phyloP scores from a whole-genome alignment of 2,797 vertebrate species.

The Gobionotothen gibberifrons region DNA sequence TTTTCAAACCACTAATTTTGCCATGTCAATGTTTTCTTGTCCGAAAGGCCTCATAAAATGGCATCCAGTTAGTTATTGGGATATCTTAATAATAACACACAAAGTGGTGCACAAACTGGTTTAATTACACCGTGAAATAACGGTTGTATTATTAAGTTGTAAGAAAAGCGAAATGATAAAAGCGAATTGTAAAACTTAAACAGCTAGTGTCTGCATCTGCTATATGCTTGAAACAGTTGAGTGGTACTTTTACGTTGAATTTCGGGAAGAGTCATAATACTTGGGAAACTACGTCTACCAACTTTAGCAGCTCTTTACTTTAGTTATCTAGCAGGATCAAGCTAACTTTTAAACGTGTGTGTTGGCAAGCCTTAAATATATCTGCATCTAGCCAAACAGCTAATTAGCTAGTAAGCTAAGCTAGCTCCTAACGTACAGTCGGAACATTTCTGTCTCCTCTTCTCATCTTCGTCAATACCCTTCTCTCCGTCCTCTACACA shows the following conservation, averaged over 20 bases:
- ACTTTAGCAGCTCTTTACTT: not conserved
- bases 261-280: slow-evolving; percentile 4
- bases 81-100: not conserved
- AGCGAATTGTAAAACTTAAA: not conserved
- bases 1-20: slow-evolving; percentile 18
- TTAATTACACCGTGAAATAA: not conserved
- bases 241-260: slow-evolving; percentile 1
- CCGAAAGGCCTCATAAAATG: not conserved
- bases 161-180: not conserved
- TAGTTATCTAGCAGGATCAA: not conserved
- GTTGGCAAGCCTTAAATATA: slow-evolving; percentile 12
- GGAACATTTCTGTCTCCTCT: slow-evolving; percentile 54
- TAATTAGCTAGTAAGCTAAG: slow-evolving; percentile 72
- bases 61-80: not conserved
- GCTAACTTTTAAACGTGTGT: slow-evolving; percentile 3
- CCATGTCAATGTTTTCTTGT: slow-evolving; percentile 19
- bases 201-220: not conserved
- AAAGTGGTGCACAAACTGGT: not conserved
- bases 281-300: not conserved
- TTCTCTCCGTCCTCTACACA: slow-evolving; percentile 73
- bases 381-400: slow-evolving; percentile 41
- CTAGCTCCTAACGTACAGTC: slow-evolving; percentile 45
- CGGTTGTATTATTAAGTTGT: not conserved
- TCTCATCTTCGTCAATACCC: slow-evolving; percentile 72
- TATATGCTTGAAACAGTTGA: not conserved